These are phyloP conservation scores for Chaetophractus vellerosus DNA, from an alignment of 2,797 vertebrate species.

Conservation along the genomic window DNA sequence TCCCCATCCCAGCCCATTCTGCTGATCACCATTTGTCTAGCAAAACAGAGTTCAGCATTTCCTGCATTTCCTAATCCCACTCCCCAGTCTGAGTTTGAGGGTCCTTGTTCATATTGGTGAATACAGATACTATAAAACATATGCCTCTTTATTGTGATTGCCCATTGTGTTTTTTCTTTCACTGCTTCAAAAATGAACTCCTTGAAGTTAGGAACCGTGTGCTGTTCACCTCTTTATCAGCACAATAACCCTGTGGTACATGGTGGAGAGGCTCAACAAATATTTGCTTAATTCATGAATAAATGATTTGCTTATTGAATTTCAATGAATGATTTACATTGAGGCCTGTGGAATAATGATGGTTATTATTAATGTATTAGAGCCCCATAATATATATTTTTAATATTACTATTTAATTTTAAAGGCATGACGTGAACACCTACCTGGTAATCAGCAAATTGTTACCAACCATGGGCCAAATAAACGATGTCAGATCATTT, in stretches of 20 bases:
- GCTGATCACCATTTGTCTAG: not conserved
- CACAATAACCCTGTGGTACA: conserved; percentile 54
- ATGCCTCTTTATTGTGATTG: not conserved
- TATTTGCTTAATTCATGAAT: conserved; percentile 72
- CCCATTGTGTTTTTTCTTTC: not conserved
- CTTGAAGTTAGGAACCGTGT: not conserved
- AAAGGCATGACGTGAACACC: not conserved
- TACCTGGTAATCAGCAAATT: not conserved
- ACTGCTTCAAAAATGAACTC: conserved; percentile 42
- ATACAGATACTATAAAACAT: not conserved
- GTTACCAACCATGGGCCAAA: not conserved
- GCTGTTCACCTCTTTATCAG: conserved; percentile 56
- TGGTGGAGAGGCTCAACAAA: conserved; percentile 29
- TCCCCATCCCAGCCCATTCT: not conserved
- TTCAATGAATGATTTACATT: conserved; percentile 66
- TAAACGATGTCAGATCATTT: not conserved
- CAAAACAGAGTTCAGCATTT: not conserved
- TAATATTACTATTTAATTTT: conserved; percentile 50
- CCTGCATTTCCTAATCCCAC: not conserved
- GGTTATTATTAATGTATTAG: conserved; percentile 46
- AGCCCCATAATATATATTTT: conserved; percentile 3
- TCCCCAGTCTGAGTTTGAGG: not conserved
- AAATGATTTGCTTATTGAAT: conserved; percentile 60
- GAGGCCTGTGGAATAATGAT: conserved; percentile 11
- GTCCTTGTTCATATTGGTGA: not conserved